Evolutionary conservation across 2,888 invertebrate genomes (phyloP).

Genomic region (Caenorhabditis japonica): DNA sequence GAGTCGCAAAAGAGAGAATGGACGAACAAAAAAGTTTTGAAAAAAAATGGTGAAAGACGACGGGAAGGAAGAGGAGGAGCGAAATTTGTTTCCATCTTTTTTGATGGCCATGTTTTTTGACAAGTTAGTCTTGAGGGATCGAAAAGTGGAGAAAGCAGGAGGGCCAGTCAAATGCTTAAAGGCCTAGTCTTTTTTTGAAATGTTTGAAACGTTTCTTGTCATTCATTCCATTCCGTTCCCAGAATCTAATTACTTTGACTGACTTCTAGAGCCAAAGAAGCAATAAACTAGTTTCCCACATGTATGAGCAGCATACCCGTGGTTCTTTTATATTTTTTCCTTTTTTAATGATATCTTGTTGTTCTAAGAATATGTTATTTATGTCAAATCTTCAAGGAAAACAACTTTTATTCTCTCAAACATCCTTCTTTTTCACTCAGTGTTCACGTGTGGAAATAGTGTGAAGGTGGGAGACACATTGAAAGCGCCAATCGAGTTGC

Average conservation of each 20-base stretch:
- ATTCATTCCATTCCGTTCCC: slow-evolving; percentile 4
- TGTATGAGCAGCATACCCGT: no score
- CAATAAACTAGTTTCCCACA: no score
- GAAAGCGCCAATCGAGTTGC: slow-evolving; percentile 38
- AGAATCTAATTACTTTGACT: slow-evolving; percentile 23
- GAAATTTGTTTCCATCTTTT: slow-evolving; percentile 50
- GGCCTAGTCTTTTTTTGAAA: neutral
- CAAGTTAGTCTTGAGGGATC: slow-evolving; percentile 38
- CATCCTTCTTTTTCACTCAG: slow-evolving; percentile 15
- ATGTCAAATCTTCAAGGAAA: slow-evolving; percentile 44
- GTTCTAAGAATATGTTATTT: slow-evolving; percentile 33
- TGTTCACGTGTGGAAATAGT: slow-evolving; percentile 23
- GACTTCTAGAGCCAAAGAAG: slow-evolving; percentile 1
- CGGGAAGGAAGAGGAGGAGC: slow-evolving; percentile 10
- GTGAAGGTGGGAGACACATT: slow-evolving; percentile 26
- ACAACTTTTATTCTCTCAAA: slow-evolving; percentile 38
- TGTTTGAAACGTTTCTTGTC: neutral
- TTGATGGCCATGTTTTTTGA: slow-evolving; percentile 45
- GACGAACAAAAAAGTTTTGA: slow-evolving; percentile 38
- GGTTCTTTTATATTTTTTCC: no score
- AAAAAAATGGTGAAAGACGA: slow-evolving; percentile 42
- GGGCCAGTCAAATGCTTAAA: slow-evolving; percentile 4
- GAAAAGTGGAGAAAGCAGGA: slow-evolving; percentile 10
- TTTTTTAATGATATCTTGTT: slow-evolving; percentile 30
- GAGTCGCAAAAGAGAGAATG: slow-evolving; percentile 51